Evolutionary conservation across 2,888 invertebrate genomes (phyloP).

Genomic region (Miltochrista miniata): DNA sequence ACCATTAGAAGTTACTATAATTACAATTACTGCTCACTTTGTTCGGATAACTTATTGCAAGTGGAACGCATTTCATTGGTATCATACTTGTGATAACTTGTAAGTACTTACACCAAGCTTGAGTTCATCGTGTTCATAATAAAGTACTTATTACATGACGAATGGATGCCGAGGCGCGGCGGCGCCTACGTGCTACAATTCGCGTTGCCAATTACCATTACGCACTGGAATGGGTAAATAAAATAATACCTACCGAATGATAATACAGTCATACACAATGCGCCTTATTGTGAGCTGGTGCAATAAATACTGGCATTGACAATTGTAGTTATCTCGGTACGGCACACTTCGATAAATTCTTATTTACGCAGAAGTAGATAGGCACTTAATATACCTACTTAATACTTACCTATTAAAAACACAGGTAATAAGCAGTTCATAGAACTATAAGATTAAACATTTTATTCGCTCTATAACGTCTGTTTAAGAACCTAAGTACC

Average conservation of each 20-base stretch:
- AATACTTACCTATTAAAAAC: too few relatives aligned
- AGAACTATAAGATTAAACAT: too few relatives aligned
- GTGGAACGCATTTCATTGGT: background rate
- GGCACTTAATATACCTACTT: too few relatives aligned
- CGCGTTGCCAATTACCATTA: slow-evolving; percentile 62
- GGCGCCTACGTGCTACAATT: slow-evolving; percentile 75
- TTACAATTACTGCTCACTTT: background rate
- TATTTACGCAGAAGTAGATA: background rate
- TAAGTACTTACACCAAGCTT: slow-evolving; percentile 5
- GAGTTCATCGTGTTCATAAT: slow-evolving; percentile 16
- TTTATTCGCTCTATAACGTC: too few relatives aligned
- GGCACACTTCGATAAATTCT: background rate
- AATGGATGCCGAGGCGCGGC: slow-evolving; percentile 40
- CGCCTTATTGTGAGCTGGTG: slow-evolving; percentile 8
- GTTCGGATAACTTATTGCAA: background rate
- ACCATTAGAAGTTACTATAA: background rate
- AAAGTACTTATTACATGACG: slow-evolving; percentile 15
- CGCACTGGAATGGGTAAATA: slow-evolving; percentile 31
- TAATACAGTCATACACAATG: slow-evolving; percentile 18
- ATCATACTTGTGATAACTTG: slow-evolving; percentile 1
- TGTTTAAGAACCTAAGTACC: too few relatives aligned
- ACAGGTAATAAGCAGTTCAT: too few relatives aligned
- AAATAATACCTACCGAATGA: slow-evolving; percentile 21
- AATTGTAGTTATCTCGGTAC: background rate
- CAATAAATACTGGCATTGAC: slow-evolving; percentile 5